These are phyloP conservation scores for Bombylius major DNA, from an alignment of 2,888 invertebrate genomes.

Conservation along the genomic window DNA sequence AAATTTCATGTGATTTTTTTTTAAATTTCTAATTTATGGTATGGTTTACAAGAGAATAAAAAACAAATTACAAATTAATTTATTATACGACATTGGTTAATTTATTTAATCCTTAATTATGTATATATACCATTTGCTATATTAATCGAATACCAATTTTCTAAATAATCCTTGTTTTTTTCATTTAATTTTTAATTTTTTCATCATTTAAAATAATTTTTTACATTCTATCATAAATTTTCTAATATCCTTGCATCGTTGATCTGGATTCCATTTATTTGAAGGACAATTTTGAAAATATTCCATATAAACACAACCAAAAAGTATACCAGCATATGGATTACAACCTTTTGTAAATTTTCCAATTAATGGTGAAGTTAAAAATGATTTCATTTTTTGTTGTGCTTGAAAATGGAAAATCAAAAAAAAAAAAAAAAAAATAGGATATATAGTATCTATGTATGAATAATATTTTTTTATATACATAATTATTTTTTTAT, in stretches of 20 bases:
- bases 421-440: neutral
- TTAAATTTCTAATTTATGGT: too few species aligned
- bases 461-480: neutral
- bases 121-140: too few species aligned
- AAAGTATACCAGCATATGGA: conserved; percentile 28
- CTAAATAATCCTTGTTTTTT: neutral
- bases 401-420: conserved; percentile 10
- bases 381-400: conserved; percentile 10
- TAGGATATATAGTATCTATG: too few species aligned
- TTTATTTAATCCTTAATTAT: too few species aligned
- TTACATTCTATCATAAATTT: conserved; percentile 27
- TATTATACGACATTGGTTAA: too few species aligned
- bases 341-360: conserved; percentile 22
- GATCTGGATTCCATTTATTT: conserved; percentile 27
- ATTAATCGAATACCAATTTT: too few species aligned
- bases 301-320: conserved; percentile 33
- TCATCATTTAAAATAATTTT: neutral
- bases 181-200: neutral
- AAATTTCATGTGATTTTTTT: too few species aligned
- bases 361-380: conserved; percentile 9
- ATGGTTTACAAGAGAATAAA: too few species aligned
- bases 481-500: neutral
- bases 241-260: conserved; percentile 27
- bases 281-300: conserved; percentile 32
- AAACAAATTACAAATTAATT: too few species aligned